Evolutionary conservation across 2,113 vertebrate species (phyloP).

Genomic region (Anthoscopus minutus): DNA sequence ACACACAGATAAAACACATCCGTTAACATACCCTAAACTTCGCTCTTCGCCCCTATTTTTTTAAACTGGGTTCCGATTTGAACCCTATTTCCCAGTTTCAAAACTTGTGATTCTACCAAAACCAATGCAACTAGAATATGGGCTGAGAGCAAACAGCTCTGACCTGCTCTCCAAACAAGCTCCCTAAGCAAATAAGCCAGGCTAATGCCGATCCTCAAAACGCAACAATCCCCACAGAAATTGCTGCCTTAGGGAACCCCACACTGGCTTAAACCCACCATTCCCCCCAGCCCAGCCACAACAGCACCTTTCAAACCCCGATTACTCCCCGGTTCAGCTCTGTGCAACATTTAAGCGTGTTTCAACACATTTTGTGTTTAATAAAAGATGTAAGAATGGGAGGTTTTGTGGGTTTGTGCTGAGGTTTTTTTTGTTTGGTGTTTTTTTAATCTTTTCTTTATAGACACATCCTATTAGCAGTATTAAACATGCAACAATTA

Average conservation of each 20-base stretch:
- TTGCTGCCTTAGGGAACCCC: not conserved
- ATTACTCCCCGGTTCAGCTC: not conserved
- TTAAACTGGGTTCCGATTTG: not conserved
- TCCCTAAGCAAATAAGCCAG: not conserved
- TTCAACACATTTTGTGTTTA: not conserved
- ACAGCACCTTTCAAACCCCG: not conserved
- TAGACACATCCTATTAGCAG: not conserved
- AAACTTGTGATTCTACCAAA: not conserved
- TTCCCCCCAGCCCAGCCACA: not conserved
- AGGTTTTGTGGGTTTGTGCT: not conserved
- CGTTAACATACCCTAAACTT: no score
- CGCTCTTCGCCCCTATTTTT: not conserved
- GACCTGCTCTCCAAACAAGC: not conserved
- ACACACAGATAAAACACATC: not conserved
- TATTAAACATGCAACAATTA: not conserved
- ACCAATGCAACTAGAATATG: rapidly evolving
- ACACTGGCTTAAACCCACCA: not conserved
- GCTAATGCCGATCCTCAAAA: not conserved
- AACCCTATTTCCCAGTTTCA: not conserved
- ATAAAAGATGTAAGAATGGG: not conserved
- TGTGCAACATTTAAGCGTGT: not conserved
- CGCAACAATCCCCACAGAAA: not conserved
- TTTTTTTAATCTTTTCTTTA: not conserved
- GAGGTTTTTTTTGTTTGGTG: not conserved
- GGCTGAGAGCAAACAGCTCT: not conserved